phyloP scores from a whole-genome alignment of 2,888 invertebrate genomes.

The Ctena decussata region DNA sequence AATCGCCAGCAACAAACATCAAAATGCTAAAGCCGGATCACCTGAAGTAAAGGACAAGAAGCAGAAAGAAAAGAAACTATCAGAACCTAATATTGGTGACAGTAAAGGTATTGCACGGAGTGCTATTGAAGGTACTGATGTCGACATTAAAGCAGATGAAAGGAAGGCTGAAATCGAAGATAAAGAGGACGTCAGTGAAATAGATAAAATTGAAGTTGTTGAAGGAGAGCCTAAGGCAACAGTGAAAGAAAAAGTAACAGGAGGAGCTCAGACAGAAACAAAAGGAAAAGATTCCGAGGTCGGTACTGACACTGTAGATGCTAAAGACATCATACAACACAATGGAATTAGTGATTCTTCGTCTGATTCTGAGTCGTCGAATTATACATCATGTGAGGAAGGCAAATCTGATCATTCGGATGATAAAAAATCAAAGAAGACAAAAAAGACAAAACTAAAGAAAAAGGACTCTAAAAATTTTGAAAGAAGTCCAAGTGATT shows the following conservation, averaged over 20 bases:
- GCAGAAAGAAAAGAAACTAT: not conserved
- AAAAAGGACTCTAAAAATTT: not conserved
- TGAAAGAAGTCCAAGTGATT: not conserved
- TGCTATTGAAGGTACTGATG: not conserved
- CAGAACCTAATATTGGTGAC: not conserved
- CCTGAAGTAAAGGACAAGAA: not conserved
- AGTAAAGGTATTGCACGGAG: not conserved
- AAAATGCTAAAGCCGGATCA: not conserved
- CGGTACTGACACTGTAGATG: constrained; percentile 87
- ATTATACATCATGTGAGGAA: not conserved
- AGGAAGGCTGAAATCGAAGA: not conserved
- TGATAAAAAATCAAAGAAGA: constrained; percentile 2
- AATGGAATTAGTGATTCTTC: not conserved
- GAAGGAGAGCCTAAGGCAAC: not conserved
- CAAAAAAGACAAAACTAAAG: constrained; percentile 29
- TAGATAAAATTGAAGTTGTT: not conserved
- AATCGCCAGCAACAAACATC: not conserved
- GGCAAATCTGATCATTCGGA: not conserved
- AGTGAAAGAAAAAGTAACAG: not conserved
- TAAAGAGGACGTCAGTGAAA: not conserved
- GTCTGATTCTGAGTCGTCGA: not conserved
- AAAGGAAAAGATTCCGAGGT: not conserved
- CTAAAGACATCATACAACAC: not conserved
- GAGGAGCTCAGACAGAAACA: not conserved
- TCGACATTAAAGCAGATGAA: not conserved